Evolutionary conservation across 2,113 vertebrate species (phyloP), one percentile per base, ranked within the genome.

Genomic region (Lampris incognitus): DNA sequence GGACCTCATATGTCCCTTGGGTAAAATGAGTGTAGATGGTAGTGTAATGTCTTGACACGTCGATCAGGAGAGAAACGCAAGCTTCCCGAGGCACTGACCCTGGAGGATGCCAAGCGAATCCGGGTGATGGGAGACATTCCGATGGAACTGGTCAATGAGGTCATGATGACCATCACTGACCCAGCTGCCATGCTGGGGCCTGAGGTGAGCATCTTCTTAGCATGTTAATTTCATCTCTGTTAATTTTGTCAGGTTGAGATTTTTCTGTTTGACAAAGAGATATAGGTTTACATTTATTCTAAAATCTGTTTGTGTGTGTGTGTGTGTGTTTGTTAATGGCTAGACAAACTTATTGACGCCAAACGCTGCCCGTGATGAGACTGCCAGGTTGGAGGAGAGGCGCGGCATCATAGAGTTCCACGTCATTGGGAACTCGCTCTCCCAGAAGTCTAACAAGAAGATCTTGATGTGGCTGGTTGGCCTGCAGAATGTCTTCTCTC

Each of bases 131-230:
- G 98, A 0, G 98, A 99, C 83, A 99, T 99, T 79, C 97, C 98
- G 4, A 99, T 99, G 98, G 98, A 99, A 89, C 92, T 99, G 83
- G 98, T 99, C 76, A 99, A 99, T 0, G 98, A 99, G 91, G 98
- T 99, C 74, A 99, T 99, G 97, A 95, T 98, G 92, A 99, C 98
- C 6, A 98, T 99, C 90, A 99, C 98, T 0, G 98, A 99, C 92
- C 98, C 98, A 0, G 97, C 97, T 0, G 97, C 98, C 67, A 99
- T 99, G 98, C 93, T 99, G 56, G 98, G 98, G 59, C 98, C 98
- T 0, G 98, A 99, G 96, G 98, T 96, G 72, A 0, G 42, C 13
- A 6, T n/a, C 24, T 24, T 24, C 0, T 24, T 24, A 24, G 24
- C 11, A 48, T 9, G 6, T 9, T 56, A 1, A 2, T 10, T 11